Percentiles rank a stretch among this genome's conserved stretches.
Evolutionary conservation across 2,797 vertebrate species (phyloP).

Genomic region (Acanthiza pusilla): DNA sequence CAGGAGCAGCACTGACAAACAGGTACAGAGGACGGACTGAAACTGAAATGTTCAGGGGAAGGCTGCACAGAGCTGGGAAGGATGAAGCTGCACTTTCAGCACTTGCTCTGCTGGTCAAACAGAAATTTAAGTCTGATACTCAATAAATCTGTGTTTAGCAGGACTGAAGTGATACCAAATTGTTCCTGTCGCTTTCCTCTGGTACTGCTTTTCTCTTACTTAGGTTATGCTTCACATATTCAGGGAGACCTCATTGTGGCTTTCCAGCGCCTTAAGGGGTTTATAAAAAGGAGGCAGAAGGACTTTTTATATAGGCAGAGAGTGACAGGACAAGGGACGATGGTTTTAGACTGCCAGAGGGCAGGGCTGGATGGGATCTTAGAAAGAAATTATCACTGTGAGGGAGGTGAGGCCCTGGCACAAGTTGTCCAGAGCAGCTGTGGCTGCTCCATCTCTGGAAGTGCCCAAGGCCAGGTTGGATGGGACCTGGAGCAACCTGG

Average conservation of each 20-base stretch:
- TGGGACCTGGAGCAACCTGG: accelerated
- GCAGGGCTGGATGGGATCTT: background rate
- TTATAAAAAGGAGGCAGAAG: background rate
- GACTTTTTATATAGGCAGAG: background rate
- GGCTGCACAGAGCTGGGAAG: background rate
- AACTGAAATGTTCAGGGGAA: background rate
- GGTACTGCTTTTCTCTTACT: background rate
- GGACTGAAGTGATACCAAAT: background rate
- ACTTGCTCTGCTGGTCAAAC: background rate
- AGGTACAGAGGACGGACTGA: background rate
- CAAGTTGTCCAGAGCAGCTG: background rate
- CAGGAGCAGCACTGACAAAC: conserved; percentile 15
- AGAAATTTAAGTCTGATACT: background rate
- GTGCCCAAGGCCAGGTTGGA: background rate
- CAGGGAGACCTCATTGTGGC: background rate
- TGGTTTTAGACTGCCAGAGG: background rate
- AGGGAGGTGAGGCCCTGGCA: background rate
- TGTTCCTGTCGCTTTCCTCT: background rate
- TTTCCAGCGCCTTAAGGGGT: background rate
- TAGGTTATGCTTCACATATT: too few relatives aligned
- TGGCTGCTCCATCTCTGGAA: background rate
- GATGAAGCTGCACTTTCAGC: background rate
- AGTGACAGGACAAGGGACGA: background rate
- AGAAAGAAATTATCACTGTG: background rate
- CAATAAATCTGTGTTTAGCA: background rate